These are phyloP conservation scores for Drosophila guanche DNA, from an alignment of 1,140 invertebrate genomes.

Conservation along the genomic window DNA sequence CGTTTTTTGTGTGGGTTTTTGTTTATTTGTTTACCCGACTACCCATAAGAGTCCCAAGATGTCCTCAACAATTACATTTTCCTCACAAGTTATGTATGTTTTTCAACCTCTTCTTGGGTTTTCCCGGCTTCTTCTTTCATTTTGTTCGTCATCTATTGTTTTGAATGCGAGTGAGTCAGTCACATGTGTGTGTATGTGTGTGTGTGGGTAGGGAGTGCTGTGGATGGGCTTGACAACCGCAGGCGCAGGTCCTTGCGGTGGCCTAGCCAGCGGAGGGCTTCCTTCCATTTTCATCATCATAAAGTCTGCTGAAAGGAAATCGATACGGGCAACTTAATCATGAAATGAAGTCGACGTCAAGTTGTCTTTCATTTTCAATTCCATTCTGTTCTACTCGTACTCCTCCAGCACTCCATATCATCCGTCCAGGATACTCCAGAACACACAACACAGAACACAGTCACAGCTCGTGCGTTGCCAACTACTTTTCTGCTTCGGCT, in stretches of 20 bases:
- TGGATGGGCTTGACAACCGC: conserved; percentile 57
- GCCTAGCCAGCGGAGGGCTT: conserved; percentile 45
- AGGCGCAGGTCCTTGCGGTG: conserved; percentile 62
- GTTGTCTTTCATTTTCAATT: conserved; percentile 74
- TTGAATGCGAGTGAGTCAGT: conserved; percentile 56
- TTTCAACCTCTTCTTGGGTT: conserved; percentile 48
- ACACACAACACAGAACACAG: too few relatives aligned
- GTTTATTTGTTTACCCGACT: conserved; percentile 63
- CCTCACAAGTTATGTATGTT: conserved; percentile 70
- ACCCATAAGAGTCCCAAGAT: conserved; percentile 54
- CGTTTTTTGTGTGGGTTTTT: conserved; percentile 20
- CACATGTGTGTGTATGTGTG: conserved; percentile 34
- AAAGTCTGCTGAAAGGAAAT: conserved; percentile 74
- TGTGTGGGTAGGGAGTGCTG: conserved; percentile 6
- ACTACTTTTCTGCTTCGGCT: conserved; percentile 54
- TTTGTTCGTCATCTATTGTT: conserved; percentile 60
- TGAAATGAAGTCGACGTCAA: conserved; percentile 77
- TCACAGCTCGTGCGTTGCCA: conserved; percentile 45
- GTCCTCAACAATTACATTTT: conserved; percentile 71
- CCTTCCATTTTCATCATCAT: conserved; percentile 77
- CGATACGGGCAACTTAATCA: conserved; percentile 78
- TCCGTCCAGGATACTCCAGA: neutral
- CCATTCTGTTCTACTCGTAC: conserved; percentile 32
- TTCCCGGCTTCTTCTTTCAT: neutral
- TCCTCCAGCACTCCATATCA: neutral